Evolutionary conservation across 2,113 vertebrate species (phyloP), one percentile per base, ranked within the genome.

Genomic region (Phalacrocorax pelagicus): DNA sequence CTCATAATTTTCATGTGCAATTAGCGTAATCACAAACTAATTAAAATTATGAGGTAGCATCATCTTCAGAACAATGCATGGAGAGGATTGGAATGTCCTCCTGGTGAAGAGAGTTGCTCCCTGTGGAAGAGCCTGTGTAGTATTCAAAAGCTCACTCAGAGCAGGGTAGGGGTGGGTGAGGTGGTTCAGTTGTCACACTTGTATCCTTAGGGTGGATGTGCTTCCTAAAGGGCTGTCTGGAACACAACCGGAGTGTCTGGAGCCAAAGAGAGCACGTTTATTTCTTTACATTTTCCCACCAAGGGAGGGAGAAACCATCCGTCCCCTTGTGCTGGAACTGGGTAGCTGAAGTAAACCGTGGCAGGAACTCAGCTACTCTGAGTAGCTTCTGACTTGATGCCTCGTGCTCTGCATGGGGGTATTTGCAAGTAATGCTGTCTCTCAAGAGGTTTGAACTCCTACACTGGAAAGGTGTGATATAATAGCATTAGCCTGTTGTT

Each of bases 301-400:
- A 62, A 67, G 65, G 58, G 46, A 51, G 47, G 30, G 38, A 23
- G 26, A 67, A 90, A 5, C 13, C 55, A 29, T 66, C 47, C 61
- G 19, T 40, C 44, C 14, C 4, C 9, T 23, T 59, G 36, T 54
- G 38, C 75, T 92, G 63, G 44, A 40, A 61, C 27, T 10, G 44
- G 46, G 13, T 34, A 11, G 11, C 8, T 36, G 30, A n/a, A 55
- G 29, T n/a, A 38, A 71, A 12, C 7, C 1, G 0, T 23, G 42
- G 74, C 54, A 49, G 55, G 49, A 85, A 12, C 54, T 42, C 4
- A 5, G 15, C 11, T 61, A 67, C 24, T 51, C 51, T 13, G 3
- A 18, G 47, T 17, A 70, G 40, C 70, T 71, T 61, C 34, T 32
- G 46, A 21, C 20, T 9, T 27, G 38, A 4, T 54, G 80, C 40